Evolutionary conservation across 2,888 invertebrate genomes (phyloP), one percentile per base, ranked within the genome.

Genomic region (Laspeyria flexula): DNA sequence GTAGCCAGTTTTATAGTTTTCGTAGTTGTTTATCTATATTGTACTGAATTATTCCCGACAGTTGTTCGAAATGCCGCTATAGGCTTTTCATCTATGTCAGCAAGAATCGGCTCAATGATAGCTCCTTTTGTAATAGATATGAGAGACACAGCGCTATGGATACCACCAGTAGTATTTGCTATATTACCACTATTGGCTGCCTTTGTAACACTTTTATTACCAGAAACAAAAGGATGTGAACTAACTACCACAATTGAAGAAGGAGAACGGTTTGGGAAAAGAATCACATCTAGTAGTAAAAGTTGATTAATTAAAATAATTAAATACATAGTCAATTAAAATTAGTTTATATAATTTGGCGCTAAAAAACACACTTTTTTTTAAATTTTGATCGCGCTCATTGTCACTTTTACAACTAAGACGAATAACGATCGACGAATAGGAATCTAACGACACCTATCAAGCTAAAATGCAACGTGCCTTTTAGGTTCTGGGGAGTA

Each of bases 41-140:
- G 96, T 29, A 95, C 97, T 0, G 98, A 98, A 85, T 79, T 97
- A 41, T 98, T 97, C 72, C 98, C 98, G 0, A 98, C 98, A 0
- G 96, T 97, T 1, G 95, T 97, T 1, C 92, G 98, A 25, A 98
- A 97, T 72, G 95, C 96, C 39, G 98, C 97, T 0, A 93, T 98
- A 47, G 98, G 98, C 0, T 93, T 96, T n/a, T 96, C 96, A 10
- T 98, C 97, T 0, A 96, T 97, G 95, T 94, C 95, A 75, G 97
- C 97, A 0, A 93, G 98, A 60, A 89, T 97, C 16, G 98, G 98
- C 0, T 97, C 97, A 0, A 96, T 98, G 93, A 66, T 95, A 7
- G 97, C 98, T 0, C 97, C 98, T 0, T 96, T 96, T 75, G 94
- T 98, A 4, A 95, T 96, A 13, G 94, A 94, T 16, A 71, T 95